Conservation (phyloP, 2,888 invertebrate species). For the Strigamia maritima region DNA sequence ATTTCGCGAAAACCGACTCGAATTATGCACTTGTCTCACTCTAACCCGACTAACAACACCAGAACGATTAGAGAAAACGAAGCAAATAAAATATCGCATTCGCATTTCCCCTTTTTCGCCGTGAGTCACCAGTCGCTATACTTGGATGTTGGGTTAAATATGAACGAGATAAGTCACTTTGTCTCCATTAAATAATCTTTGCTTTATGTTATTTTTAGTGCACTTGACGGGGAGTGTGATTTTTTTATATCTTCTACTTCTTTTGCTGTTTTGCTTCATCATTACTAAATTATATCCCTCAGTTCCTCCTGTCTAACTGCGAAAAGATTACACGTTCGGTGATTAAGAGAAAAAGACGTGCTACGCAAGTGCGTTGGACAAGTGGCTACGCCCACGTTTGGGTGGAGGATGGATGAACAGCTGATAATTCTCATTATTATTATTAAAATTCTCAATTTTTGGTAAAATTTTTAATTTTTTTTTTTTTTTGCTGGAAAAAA, state of each 20-base stretch:
- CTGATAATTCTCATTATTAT: slow-evolving; percentile 4
- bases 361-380: neutral
- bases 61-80: neutral
- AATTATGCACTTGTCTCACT: slow-evolving; percentile 8
- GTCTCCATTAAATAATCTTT: neutral
- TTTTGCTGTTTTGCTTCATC: slow-evolving; percentile 5
- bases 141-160: neutral
- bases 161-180: slow-evolving; percentile 11
- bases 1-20: slow-evolving; percentile 8
- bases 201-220: neutral
- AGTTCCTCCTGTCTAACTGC: slow-evolving; percentile 2
- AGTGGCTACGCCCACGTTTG: slow-evolving; percentile 1
- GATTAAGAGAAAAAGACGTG: slow-evolving; percentile 7
- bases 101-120: too few relatives aligned
- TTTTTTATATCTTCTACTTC: neutral
- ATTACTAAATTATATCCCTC: slow-evolving; percentile 19
- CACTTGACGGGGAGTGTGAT: neutral
- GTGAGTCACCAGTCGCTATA: neutral
- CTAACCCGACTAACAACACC: neutral
- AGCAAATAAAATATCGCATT: neutral
- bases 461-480: neutral
- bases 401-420: neutral
- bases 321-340: slow-evolving; percentile 6
- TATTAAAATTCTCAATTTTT: neutral
- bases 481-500: neutral